Evolutionary conservation across 2,797 vertebrate genomes (phyloP).

Genomic region (Meriones psammophilus): DNA sequence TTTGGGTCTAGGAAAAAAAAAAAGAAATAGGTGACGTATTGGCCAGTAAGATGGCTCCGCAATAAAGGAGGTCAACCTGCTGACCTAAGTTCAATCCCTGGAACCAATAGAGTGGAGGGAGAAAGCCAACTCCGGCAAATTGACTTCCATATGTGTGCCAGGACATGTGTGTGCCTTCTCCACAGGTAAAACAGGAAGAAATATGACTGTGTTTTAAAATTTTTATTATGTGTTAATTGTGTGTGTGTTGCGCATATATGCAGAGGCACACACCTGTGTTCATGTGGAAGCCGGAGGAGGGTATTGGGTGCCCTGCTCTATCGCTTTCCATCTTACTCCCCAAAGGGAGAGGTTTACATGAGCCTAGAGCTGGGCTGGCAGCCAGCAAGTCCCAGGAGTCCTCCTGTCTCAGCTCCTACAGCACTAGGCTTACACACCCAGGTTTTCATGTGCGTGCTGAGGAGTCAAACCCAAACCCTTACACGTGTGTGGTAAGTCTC

Average conservation of each 20-base stretch:
- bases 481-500: neutral
- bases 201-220: neutral
- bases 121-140: neutral
- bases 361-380: neutral
- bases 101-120: neutral
- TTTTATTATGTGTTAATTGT: neutral
- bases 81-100: neutral
- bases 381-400: neutral
- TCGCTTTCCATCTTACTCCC: neutral
- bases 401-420: neutral
- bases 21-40: neutral
- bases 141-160: neutral
- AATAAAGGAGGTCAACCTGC: neutral
- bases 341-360: neutral
- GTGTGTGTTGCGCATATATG: neutral
- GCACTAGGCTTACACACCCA: neutral
- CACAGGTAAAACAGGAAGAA: neutral
- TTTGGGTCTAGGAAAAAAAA: no score
- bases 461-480: neutral
- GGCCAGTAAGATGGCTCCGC: neutral
- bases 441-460: neutral
- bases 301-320: neutral
- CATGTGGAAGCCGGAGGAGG: neutral
- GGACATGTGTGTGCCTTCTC: neutral
- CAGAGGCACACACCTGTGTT: neutral